phyloP scores from a whole-genome alignment of 2,888 invertebrate genomes.

The Lottia gigantea region DNA sequence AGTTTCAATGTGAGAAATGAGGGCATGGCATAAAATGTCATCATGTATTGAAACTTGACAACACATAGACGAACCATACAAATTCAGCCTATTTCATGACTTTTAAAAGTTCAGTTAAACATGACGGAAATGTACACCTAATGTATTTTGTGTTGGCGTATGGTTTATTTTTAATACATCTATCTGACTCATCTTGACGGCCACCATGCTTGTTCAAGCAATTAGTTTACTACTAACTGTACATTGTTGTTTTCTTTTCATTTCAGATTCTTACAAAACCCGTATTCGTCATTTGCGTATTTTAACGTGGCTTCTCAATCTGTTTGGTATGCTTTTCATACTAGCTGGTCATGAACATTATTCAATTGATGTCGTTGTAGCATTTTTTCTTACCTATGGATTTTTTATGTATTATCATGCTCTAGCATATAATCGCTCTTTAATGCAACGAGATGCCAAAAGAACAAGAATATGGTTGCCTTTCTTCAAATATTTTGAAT shows the following conservation, averaged over 20 bases:
- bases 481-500: conserved; percentile 93
- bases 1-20: too few species aligned
- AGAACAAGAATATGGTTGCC: conserved; percentile 97
- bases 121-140: too few species aligned
- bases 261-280: conserved; percentile 88
- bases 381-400: conserved; percentile 96
- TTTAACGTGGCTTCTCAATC: conserved; percentile 96
- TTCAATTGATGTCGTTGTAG: conserved; percentile 99
- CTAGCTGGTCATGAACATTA: conserved; percentile 99
- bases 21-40: too few species aligned
- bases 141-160: too few species aligned
- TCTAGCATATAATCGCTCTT: conserved; percentile 92
- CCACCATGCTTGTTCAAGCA: neutral
- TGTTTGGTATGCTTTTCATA: conserved; percentile 99
- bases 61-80: too few species aligned
- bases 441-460: conserved; percentile 78
- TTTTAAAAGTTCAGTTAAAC: too few species aligned
- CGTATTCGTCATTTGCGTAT: conserved; percentile 93
- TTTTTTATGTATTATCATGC: conserved; percentile 99
- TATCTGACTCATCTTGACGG: too few species aligned
- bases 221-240: neutral
- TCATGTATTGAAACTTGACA: too few species aligned
- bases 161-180: too few species aligned
- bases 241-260: conserved; percentile 29
- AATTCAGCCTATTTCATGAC: too few species aligned